phyloP scores from a whole-genome alignment of 2,888 invertebrate genomes.

The Dichetophora obliterata region DNA sequence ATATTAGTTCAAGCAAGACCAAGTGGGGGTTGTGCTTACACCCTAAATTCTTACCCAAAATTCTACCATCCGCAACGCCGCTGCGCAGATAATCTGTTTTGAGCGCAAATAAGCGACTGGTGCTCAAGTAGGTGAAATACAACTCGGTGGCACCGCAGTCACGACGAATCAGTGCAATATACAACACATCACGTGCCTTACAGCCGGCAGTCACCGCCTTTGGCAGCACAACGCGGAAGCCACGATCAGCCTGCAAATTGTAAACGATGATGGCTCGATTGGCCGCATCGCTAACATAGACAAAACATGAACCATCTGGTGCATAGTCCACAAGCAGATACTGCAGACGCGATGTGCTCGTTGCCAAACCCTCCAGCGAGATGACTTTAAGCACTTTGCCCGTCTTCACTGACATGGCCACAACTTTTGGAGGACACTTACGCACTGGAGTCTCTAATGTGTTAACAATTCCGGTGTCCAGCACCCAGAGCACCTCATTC shows the following conservation, averaged over 20 bases:
- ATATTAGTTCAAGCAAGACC: too few species aligned
- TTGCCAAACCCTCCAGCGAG: constrained; percentile 74
- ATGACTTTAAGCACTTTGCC: constrained; percentile 76
- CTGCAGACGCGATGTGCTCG: constrained; percentile 76
- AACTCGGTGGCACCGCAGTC: constrained; percentile 74
- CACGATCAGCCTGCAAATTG: constrained; percentile 75
- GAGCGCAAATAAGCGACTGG: constrained; percentile 76
- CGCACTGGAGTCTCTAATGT: constrained; percentile 76
- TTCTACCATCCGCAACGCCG: constrained; percentile 73
- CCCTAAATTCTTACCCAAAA: constrained; percentile 62
- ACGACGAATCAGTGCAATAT: constrained; percentile 75
- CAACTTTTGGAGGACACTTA: constrained; percentile 78
- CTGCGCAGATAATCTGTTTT: constrained; percentile 75
- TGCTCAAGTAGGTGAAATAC: constrained; percentile 76
- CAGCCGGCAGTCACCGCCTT: constrained; percentile 72
- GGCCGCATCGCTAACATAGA: constrained; percentile 79
- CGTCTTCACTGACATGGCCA: constrained; percentile 74
- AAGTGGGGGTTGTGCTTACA: too few species aligned
- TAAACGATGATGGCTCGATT: constrained; percentile 78
- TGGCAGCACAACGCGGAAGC: constrained; percentile 77
- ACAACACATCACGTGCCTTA: constrained; percentile 75
- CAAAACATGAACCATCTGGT: constrained; percentile 74
- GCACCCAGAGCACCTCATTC: constrained; percentile 79
- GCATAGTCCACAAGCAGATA: constrained; percentile 79
- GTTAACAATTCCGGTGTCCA: constrained; percentile 80